phyloP scores from a whole-genome alignment of 2,888 invertebrate species.

The Neoitamus cyanurus region DNA sequence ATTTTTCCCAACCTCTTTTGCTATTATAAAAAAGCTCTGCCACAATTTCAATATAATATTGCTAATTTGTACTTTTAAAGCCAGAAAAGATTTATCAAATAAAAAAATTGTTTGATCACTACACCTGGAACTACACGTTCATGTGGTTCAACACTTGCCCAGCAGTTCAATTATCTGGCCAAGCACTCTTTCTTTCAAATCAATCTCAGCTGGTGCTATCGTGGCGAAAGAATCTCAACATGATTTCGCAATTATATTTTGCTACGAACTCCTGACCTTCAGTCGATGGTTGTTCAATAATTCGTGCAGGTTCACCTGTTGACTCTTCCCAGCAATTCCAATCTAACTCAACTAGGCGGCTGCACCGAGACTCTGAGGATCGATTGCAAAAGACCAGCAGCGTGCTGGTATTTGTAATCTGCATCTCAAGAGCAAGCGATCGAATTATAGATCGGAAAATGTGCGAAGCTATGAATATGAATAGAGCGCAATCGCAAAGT shows the following conservation, averaged over 20 bases:
- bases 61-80: too few relatives aligned
- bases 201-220: neutral
- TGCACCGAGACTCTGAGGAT: neutral
- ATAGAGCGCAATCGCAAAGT: neutral
- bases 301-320: slow-evolving; percentile 43
- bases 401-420: neutral
- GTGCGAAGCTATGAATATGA: neutral
- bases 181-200: neutral
- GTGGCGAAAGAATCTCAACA: slow-evolving; percentile 6
- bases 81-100: too few relatives aligned
- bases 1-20: too few relatives aligned
- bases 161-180: neutral
- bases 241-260: slow-evolving; percentile 46
- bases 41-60: too few relatives aligned
- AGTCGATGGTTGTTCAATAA: slow-evolving; percentile 33
- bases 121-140: too few relatives aligned
- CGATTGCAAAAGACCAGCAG: neutral
- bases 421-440: neutral
- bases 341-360: neutral
- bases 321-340: slow-evolving; percentile 32
- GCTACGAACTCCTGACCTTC: slow-evolving; percentile 32
- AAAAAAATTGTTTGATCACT: too few relatives aligned
- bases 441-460: neutral
- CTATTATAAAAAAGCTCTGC: too few relatives aligned
- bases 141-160: neutral